These are phyloP conservation scores for Scarus forsteni DNA, from an alignment of 2,797 vertebrate species.

Conservation along the genomic window DNA sequence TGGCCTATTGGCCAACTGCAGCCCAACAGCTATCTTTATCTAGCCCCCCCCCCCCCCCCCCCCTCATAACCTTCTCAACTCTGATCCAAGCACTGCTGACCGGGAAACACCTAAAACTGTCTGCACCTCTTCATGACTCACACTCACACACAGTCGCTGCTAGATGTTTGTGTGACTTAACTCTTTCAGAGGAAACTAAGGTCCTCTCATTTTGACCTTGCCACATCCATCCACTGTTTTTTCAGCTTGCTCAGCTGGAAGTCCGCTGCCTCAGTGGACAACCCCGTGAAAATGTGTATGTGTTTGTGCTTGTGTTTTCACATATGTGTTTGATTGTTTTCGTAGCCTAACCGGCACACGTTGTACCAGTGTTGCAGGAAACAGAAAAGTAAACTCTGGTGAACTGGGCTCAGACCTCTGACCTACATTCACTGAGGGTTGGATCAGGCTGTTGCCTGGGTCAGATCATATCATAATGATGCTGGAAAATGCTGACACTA, in stretches of 20 bases:
- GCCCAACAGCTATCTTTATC: too few relatives aligned
- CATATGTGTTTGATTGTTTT: constrained; percentile 66
- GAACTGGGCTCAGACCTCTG: constrained; percentile 68
- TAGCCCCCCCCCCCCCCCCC: too few relatives aligned
- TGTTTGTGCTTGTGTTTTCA: constrained; percentile 52
- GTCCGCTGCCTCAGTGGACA: constrained; percentile 56
- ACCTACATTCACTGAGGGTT: constrained; percentile 52
- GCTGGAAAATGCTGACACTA: constrained; percentile 64
- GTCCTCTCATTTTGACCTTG: constrained; percentile 62
- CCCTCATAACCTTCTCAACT: constrained; percentile 54
- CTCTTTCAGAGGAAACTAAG: constrained; percentile 70
- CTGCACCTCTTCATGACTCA: constrained; percentile 51
- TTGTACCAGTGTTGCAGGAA: constrained; percentile 69
- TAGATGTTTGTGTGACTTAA: constrained; percentile 66
- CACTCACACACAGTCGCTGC: constrained; percentile 36
- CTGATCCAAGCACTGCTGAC: constrained; percentile 62
- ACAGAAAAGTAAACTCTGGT: constrained; percentile 71
- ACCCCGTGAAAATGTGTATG: constrained; percentile 59
- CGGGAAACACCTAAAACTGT: constrained; percentile 66
- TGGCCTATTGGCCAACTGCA: too few relatives aligned
- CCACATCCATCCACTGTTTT: constrained; percentile 69
- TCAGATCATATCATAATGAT: constrained; percentile 47
- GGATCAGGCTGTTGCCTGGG: constrained; percentile 64
- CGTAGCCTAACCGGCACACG: constrained; percentile 57
- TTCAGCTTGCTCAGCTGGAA: constrained; percentile 80